Base-by-base conservation (phyloP, 30 jellyfish, hydroid and myxozoan genomes). In the Sanderia malayensis region DNA sequence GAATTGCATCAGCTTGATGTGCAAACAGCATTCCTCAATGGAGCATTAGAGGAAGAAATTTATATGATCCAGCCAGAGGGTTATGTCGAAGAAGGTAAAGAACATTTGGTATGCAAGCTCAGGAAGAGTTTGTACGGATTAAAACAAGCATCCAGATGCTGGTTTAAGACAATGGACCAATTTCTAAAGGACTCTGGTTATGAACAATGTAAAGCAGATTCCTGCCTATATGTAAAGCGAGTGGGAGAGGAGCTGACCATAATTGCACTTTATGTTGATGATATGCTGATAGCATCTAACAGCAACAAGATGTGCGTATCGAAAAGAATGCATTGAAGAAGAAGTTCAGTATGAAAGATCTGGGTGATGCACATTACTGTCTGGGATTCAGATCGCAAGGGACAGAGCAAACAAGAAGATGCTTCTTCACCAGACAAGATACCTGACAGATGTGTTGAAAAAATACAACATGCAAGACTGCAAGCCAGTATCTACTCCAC, bases 331-430 rank as follows among this genome's bases (percentile, higher is more conserved):
- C 0, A 4, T 37, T 73, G 85, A 26, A 0, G 0, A 0, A 0
- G 22, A 0, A 1, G 15, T 73, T 73, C 70, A 17, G 31, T 0
- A 73, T 73, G 85, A 73, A 73, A 30, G 85, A 73, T 44, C 85
- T 73, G 24, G 82, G 81, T 25, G 24, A 49, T 18, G 31, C 60
- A 13, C 0, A 23, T 9, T 11, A n/a, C 13, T 61, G 59, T 30
- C 88, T 75, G 32, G 88, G 88, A 75, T 75, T 8, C 26, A 75
- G 21, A 58, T 75, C 76, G 15, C 41, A 17, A 44, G 53, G 33
- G 19, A 21, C 25, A 34, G n/a, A n/a, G n/a, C n/a, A n/a, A n/a
- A n/a, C n/a, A n/a, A n/a, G n/a, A n/a, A n/a, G n/a, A n/a, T n/a
- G 26, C 15, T 41, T 8, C 15, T 41, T 8, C 55, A 41, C 15